Base-by-base conservation (phyloP, 2,888 invertebrate genomes). In the Polyommatus iphigenia region DNA sequence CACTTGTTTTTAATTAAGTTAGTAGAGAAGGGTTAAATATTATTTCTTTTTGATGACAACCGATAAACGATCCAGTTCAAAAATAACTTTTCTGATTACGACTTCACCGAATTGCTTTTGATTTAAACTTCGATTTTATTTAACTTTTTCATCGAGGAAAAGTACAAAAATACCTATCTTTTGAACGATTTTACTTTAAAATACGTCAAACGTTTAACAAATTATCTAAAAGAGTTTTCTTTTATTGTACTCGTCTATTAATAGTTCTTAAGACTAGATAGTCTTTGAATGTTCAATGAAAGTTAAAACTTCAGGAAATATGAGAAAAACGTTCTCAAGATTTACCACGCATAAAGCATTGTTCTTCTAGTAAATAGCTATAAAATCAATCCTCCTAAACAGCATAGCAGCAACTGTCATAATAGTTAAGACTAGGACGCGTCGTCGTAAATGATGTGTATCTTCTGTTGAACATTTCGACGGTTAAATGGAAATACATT, bases 1-100 rank as follows among this genome's bases (percentile, higher is more conserved):
- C 83, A 83, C 84, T 85, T 85, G 82, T 86, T 89, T 91, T 91
- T 91, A 92, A 93, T 92, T 92, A 89, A 91, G 89, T 92, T 89
- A 82, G 81, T 82, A 83, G 86, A 90, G 89, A 91, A 91, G 90
- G 90, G 86, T 85, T 85, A 85, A 86, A 86, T 87, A 87, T 92
- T 90, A 91, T 91, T 91, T 87, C 89, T 90, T 91, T 91, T 92
- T 91, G 90, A 93, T 91, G 91, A 91, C 91, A 91, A 87, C 88
- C 92, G 90, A 93, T 93, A 90, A 92, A 91, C 90, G 91, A 89
- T 90, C 90, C 87, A 83, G 85, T 84, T 85, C 83, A 85, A 81
- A 85, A 85, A 85, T 80, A 89, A 88, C 87, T 86, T 86, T 89
- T 87, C 84, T 87, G 87, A 88, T 89, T 88, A 87, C 82, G 85